Conservation (phyloP, 2,113 vertebrate species). For the Python bivittatus region DNA sequence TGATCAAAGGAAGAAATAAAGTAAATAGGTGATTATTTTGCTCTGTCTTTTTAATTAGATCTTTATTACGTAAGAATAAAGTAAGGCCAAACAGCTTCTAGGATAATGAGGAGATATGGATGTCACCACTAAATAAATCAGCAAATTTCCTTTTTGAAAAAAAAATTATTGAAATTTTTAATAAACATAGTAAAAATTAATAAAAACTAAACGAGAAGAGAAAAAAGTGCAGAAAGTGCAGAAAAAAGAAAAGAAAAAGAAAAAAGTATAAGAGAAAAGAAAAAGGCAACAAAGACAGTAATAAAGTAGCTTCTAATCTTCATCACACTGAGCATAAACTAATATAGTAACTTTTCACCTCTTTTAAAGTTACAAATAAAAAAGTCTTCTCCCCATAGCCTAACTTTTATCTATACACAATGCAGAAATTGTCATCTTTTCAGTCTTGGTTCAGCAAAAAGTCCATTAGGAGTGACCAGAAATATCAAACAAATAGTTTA, state of each 20-base stretch:
- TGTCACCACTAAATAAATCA: not conserved
- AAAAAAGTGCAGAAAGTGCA: too few relatives aligned
- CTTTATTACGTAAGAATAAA: not conserved
- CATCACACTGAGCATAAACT: too few relatives aligned
- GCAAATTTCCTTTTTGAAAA: not conserved
- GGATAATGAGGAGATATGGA: not conserved
- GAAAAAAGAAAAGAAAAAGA: too few relatives aligned
- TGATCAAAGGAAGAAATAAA: not conserved
- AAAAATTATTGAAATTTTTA: not conserved
- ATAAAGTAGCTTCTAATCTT: too few relatives aligned
- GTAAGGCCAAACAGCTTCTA: not conserved
- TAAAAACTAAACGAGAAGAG: too few relatives aligned
- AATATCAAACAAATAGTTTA: too few relatives aligned
- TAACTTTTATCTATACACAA: too few relatives aligned
- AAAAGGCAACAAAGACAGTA: too few relatives aligned
- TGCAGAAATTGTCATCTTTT: too few relatives aligned
- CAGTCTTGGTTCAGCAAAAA: too few relatives aligned
- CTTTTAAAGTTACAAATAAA: not conserved
- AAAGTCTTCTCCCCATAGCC: not conserved
- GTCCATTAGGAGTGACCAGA: too few relatives aligned
- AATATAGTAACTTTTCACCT: too few relatives aligned
- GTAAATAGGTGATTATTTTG: not conserved
- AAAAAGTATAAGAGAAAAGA: not conserved
- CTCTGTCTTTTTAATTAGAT: not conserved
- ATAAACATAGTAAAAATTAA: not conserved